Evolutionary conservation across 2,888 invertebrate genomes (phyloP), one percentile per base, ranked within the genome.

Genomic region (Dasypogon diadema): DNA sequence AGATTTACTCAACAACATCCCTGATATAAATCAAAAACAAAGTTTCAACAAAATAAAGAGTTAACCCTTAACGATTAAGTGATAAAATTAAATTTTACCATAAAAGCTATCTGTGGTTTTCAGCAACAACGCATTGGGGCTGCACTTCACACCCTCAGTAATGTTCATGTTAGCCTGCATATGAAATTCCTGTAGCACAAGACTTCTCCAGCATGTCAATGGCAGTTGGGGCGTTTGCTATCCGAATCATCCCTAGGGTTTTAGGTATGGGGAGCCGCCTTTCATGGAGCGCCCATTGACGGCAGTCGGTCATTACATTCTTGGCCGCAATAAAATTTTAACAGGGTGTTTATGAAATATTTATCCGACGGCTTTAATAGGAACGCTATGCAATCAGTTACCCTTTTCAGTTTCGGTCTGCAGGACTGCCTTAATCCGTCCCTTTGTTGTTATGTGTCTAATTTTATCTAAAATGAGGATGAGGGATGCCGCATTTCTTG

Each of bases 331-430:
- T 68, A 68, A 68, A 68, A 46, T 68, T 68, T 68, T 68, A 68
- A 68, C 65, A 68, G 65, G 65, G 65, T 68, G 65, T 68, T 68
- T 68, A 68, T 68, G 65, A 68, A 68, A 68, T 68, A 68, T 68
- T 68, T 68, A 68, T 48, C 48, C 65, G n/a, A 22, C 46, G 26
- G 63, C 21, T 48, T 48, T n/a, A 22, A n/a, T 68, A 48, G 24
- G 14, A 37, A 6, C 26, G 24, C 65, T 16, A 48, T 68, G 16
- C 48, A 46, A 46, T 48, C 65, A 48, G 48, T 46, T 48, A 48
- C 22, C 16, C n/a, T n/a, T n/a, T 21, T 10, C 46, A 14, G n/a
- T 26, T 24, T 14, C 48, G 46, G n/a, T n/a, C n/a, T n/a, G n/a
- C n/a, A n/a, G n/a, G n/a, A 14, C 26, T 46, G 24, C 48, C 24